Base-by-base conservation (phyloP, 1,140 invertebrate genomes). In the Eurytemora carolleeae region DNA sequence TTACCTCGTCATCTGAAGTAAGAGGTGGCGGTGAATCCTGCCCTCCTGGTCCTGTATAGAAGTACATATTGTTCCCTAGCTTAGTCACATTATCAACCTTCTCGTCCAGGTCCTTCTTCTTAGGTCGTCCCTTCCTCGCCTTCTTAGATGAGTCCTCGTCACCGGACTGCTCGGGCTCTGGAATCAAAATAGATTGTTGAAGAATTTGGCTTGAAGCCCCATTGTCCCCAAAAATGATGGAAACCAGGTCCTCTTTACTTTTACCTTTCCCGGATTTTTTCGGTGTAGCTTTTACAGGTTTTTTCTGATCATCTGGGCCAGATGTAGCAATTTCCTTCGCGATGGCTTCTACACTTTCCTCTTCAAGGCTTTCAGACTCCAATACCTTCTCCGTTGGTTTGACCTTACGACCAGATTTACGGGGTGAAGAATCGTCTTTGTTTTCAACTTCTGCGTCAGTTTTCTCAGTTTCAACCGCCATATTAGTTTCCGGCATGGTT, bases 51-150 rank as follows among this genome's bases (percentile, higher is more conserved):
- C 58, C 58, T 16, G 58, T 25, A 22, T 59, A 59, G 58, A 25
- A 59, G 25, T 59, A 59, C 23, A 31, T 59, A n/a, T 59, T 59
- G 58, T 59, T 59, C 2, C 58, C 58, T 15, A 59, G 19, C 25
- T 31, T 59, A 18, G 58, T 59, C n/a, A 59, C 58, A 16, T 25
- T 25, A 15, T 59, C 58, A 12, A 25, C 26, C 31, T 44, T 44
- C n/a, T 44, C 31, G 31, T 44, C 31, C 7, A 44, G 31, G n/a
- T 44, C 31, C n/a, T 44, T 44, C n/a, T 44, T 44, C 31, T 44
- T 44, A n/a, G 31, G 31, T 44, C 31, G 7, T 44, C 31, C 31
- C n/a, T n/a, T n/a, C n/a, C n/a, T n/a, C 31, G 31, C 31, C 31
- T 44, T 44, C n/a, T 44, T 44, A n/a, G 31, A 7, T 44, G 31